Base-by-base conservation (phyloP, 64 coral and sea anemone species). In the Stichodactyla mertensii region DNA sequence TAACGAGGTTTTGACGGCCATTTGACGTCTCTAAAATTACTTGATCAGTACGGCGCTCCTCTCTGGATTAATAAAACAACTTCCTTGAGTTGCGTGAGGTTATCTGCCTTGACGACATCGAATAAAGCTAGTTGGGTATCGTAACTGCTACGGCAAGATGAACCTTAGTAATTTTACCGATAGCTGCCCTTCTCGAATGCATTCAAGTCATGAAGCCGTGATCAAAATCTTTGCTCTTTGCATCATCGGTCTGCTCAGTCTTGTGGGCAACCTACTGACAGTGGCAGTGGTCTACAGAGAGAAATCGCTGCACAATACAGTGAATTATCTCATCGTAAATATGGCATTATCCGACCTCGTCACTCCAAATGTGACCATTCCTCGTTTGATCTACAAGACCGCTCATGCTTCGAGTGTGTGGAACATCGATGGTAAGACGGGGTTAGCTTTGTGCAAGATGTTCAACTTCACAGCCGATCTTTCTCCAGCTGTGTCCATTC, bases 271-370 rank as follows among this genome's bases (percentile, higher is more conserved):
- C 51, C 26, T 59, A 26, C 27, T 92, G 52, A 87, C 83, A 6
- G 45, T 92, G 7, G 18, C 64, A 51, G 60, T 61, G 6, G 77
- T 92, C 6, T 79, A 54, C 62, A 82, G 62, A 70, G 59, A 87
- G 54, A 53, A 54, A 13, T 16, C 57, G 12, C 26, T 92, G 16
- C 66, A 52, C 12, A 92, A 86, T 10, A 86, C 84, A 8, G 71
- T 67, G 7, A 92, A 92, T 55, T 82, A 45, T 55, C 69, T 92
- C 36, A 89, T 93, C 7, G 82, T 85, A 0, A 93, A 89, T 78
- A 89, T 89, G 83, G 87, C 91, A 1, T 16, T 78, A 10, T 89
- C 87, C 9, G 91, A 93, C 69, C 28, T 93, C 0, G 10, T 89
- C 10, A 62, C 10, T 23, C 59, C 82, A 24, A 45, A 80, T 2